Evolutionary conservation across 2,888 invertebrate species (phyloP).

Genomic region (Mimachlamys varia): DNA sequence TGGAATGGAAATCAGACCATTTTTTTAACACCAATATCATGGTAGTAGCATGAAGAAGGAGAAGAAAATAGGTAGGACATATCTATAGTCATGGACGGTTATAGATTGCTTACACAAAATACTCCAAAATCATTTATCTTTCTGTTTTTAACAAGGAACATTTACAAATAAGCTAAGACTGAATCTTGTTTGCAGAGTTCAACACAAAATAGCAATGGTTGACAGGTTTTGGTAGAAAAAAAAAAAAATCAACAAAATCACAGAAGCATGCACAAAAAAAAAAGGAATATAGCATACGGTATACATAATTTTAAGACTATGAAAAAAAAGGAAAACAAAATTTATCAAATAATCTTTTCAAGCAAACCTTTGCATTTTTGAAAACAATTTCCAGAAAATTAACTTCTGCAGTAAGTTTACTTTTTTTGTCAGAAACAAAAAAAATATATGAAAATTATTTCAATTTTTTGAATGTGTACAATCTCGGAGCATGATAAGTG

Average conservation of each 20-base stretch:
- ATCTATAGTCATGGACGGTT: neutral
- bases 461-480: neutral
- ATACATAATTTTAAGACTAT: no score
- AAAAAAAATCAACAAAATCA: neutral
- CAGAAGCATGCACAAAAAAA: neutral
- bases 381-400: neutral
- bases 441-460: neutral
- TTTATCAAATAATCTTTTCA: neutral
- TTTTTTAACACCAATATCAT: neutral
- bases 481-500: constrained; percentile 22
- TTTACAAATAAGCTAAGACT: neutral
- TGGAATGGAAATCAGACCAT: constrained; percentile 33
- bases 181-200: no score
- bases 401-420: neutral
- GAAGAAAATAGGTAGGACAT: neutral
- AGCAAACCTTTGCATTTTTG: neutral
- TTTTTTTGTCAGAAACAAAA: neutral
- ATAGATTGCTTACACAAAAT: neutral
- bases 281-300: neutral
- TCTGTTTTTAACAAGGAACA: neutral
- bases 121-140: neutral
- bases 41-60: neutral
- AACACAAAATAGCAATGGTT: neutral
- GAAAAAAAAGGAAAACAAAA: no score
- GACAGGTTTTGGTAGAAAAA: neutral